Percentiles rank a stretch among this genome's conserved stretches.
Conservation (phyloP, 1,140 invertebrate genomes). For the Lucilia cuprina region DNA sequence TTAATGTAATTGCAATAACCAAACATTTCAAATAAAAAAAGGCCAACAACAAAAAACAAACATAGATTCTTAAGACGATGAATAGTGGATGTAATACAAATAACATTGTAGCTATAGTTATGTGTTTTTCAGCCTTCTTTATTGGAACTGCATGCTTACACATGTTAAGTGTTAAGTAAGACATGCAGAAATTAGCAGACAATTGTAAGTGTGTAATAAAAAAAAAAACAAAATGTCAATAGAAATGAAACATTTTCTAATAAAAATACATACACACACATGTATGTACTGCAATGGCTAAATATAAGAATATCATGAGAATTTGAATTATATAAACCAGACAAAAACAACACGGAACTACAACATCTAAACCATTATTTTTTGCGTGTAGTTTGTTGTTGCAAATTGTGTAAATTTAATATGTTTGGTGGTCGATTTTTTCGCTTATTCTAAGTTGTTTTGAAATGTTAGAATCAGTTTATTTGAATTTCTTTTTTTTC, state of each 20-base stretch:
- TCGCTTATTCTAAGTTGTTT: neutral
- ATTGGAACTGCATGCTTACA: neutral
- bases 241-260: conserved; percentile 20
- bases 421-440: conserved; percentile 2
- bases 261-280: neutral
- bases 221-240: conserved; percentile 17
- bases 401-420: conserved; percentile 14
- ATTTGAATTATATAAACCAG: neutral
- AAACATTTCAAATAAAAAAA: neutral
- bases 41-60: neutral
- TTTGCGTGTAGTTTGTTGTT: neutral
- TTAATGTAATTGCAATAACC: conserved; percentile 32
- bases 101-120: neutral
- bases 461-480: conserved; percentile 9
- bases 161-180: conserved; percentile 32
- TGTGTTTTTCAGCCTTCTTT: neutral
- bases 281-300: no score
- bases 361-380: neutral
- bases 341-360: neutral
- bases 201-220: neutral
- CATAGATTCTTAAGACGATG: neutral
- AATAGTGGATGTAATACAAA: no score
- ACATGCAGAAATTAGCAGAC: conserved; percentile 26
- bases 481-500: conserved; percentile 6
- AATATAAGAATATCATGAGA: neutral